Evolutionary conservation across 2,113 vertebrate genomes (phyloP).

Genomic region (Ceratotherium simum): DNA sequence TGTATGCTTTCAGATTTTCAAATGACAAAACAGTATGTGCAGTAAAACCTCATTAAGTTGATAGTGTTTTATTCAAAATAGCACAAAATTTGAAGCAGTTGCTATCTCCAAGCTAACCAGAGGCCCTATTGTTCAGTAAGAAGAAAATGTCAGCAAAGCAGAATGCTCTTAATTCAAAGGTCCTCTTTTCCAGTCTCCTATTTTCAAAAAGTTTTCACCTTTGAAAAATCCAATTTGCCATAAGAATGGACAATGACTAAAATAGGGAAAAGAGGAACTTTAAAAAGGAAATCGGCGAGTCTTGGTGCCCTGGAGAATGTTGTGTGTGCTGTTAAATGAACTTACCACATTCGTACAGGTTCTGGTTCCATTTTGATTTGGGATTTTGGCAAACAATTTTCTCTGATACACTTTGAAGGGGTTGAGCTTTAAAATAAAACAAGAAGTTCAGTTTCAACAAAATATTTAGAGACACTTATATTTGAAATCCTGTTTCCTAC

Average conservation of each 20-base stretch:
- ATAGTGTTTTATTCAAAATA: slow-evolving; percentile 71
- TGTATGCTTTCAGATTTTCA: slow-evolving; percentile 62
- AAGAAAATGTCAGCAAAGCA: slow-evolving; percentile 66
- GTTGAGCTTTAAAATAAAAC: slow-evolving; percentile 78
- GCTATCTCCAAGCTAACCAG: slow-evolving; percentile 56
- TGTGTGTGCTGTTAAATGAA: slow-evolving; percentile 42
- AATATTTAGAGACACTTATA: slow-evolving; percentile 52
- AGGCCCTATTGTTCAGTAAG: slow-evolving; percentile 60
- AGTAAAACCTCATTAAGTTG: slow-evolving; percentile 70
- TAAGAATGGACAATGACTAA: slow-evolving; percentile 51
- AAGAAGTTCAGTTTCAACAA: slow-evolving; percentile 75
- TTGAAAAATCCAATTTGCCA: slow-evolving; percentile 64
- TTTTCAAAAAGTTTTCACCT: slow-evolving; percentile 52
- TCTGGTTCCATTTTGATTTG: slow-evolving; percentile 73
- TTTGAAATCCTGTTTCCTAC: slow-evolving; percentile 58
- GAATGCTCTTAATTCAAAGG: slow-evolving; percentile 67
- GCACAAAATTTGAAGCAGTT: slow-evolving; percentile 61
- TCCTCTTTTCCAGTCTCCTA: slow-evolving; percentile 20
- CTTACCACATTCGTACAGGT: slow-evolving; percentile 65
- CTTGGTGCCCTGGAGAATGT: slow-evolving; percentile 8
- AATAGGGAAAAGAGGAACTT: slow-evolving; percentile 21
- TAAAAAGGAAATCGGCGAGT: slow-evolving; percentile 13
- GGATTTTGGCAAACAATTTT: slow-evolving; percentile 75
- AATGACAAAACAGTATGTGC: slow-evolving; percentile 69
- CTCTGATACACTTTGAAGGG: slow-evolving; percentile 74